These are phyloP conservation scores for Distichodus sexfasciatus DNA, from an alignment of 2,797 vertebrate genomes.

Conservation along the genomic window DNA sequence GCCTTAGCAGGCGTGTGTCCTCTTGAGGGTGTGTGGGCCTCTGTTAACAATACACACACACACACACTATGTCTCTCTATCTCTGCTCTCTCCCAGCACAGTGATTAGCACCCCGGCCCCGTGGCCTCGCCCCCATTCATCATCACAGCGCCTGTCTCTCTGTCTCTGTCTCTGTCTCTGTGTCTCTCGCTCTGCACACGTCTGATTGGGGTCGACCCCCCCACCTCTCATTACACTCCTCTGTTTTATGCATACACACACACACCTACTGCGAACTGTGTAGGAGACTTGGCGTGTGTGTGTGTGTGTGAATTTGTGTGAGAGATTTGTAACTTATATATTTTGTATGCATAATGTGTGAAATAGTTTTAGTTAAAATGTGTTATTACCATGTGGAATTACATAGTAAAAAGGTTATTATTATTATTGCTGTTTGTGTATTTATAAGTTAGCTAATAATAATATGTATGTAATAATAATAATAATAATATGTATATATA, in stretches of 20 bases:
- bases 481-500: too few species aligned
- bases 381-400: too few species aligned
- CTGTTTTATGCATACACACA: constrained; percentile 56
- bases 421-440: too few species aligned
- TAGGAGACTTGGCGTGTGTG: constrained; percentile 1
- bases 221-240: constrained; percentile 60
- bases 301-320: constrained; percentile 4
- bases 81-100: too few species aligned
- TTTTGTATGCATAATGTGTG: too few species aligned
- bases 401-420: too few species aligned
- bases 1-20: too few species aligned
- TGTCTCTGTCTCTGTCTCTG: constrained; percentile 24
- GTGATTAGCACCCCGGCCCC: constrained; percentile 61
- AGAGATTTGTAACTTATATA: neutral
- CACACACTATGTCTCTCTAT: too few species aligned
- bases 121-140: constrained; percentile 64
- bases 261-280: neutral
- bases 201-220: constrained; percentile 70
- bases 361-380: too few species aligned
- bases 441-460: too few species aligned
- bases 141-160: constrained; percentile 50
- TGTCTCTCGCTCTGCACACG: constrained; percentile 42
- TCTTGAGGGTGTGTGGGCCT: too few species aligned
- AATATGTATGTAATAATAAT: too few species aligned
- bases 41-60: constrained; percentile 39